These are phyloP conservation scores for Acanthacorydalis orientalis DNA, from an alignment of 2,888 invertebrate genomes.

Conservation along the genomic window DNA sequence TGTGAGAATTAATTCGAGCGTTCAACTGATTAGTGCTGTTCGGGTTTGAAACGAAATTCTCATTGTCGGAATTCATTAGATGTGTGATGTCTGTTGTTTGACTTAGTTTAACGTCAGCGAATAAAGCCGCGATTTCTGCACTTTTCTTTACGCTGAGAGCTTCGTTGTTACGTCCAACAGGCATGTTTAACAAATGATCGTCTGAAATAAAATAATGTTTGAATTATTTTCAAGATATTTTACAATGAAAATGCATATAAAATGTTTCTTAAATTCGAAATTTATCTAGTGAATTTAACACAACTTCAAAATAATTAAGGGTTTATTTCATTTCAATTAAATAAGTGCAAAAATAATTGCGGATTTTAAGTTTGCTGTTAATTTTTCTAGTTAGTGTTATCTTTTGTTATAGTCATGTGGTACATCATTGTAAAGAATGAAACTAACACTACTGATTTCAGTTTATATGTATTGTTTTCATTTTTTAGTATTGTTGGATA, in stretches of 20 bases:
- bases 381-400: too few species aligned
- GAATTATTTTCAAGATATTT: neutral
- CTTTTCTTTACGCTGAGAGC: constrained; percentile 75
- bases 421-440: too few species aligned
- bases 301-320: too few species aligned
- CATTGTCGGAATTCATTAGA: constrained; percentile 16
- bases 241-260: neutral
- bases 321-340: too few species aligned
- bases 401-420: too few species aligned
- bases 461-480: too few species aligned
- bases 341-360: too few species aligned
- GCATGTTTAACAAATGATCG: neutral
- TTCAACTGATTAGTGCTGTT: neutral
- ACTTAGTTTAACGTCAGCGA: constrained; percentile 56
- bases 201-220: neutral
- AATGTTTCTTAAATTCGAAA: too few species aligned
- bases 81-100: constrained; percentile 51
- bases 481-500: too few species aligned
- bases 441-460: too few species aligned
- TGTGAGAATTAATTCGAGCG: constrained; percentile 1
- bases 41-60: constrained; percentile 9
- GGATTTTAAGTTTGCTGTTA: too few species aligned
- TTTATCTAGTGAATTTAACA: too few species aligned
- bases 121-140: constrained; percentile 74
- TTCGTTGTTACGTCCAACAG: constrained; percentile 23